Conservation (phyloP, 2,797 vertebrate species). For the Aldrovandia affinis region DNA sequence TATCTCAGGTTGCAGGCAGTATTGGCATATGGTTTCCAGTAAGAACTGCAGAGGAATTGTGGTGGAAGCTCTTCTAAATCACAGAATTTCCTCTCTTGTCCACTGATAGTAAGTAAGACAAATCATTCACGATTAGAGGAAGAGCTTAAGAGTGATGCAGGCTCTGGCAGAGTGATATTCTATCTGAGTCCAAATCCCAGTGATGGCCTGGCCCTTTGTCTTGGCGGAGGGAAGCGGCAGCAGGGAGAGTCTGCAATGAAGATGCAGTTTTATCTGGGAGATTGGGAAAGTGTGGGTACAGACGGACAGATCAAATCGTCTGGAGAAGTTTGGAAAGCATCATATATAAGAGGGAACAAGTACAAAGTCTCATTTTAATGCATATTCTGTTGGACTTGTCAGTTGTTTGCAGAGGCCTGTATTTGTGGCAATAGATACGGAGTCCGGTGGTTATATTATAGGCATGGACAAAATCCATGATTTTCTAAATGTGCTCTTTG, state of each 20-base stretch:
- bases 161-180: background rate
- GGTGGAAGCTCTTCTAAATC: slow-evolving; percentile 8
- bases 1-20: background rate
- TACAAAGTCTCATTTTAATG: too few species aligned
- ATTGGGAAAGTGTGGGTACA: background rate
- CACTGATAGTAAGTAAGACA: background rate
- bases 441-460: too few species aligned
- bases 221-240: background rate
- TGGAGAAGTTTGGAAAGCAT: background rate
- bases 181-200: background rate
- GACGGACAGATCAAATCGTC: background rate
- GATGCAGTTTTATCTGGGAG: background rate
- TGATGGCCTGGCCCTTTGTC: background rate
- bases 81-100: background rate
- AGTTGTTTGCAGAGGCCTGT: too few species aligned
- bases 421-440: too few species aligned
- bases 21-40: background rate
- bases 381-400: too few species aligned
- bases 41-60: background rate
- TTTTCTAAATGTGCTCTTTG: too few species aligned
- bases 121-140: background rate
- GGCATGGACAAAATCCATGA: too few species aligned
- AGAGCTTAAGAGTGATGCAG: background rate
- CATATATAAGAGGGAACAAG: background rate
- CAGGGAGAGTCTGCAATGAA: background rate